Evolutionary conservation across 2,888 invertebrate species (phyloP).

Genomic region (Orthosia cruda): DNA sequence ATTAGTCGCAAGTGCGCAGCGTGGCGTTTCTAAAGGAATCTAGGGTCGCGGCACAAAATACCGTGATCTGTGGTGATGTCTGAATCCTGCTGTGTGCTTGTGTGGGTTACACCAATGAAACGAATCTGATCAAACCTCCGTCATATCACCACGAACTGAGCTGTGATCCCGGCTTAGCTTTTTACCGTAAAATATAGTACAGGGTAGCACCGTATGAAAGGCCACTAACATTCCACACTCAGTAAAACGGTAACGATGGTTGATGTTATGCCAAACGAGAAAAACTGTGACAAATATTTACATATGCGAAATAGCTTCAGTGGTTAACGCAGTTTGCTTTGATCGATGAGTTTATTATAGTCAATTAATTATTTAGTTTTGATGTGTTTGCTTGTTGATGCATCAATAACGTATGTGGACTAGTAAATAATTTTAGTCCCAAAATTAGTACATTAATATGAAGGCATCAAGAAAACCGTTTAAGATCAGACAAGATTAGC

Average conservation of each 20-base stretch:
- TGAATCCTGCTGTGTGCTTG: no score
- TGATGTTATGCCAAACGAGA: slow-evolving; percentile 49
- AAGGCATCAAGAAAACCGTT: slow-evolving; percentile 32
- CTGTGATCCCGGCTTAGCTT: no score
- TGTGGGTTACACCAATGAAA: no score
- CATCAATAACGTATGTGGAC: neutral
- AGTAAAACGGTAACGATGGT: slow-evolving; percentile 57
- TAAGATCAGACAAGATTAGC: slow-evolving; percentile 30
- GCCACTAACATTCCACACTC: slow-evolving; percentile 24
- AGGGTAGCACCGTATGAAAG: neutral
- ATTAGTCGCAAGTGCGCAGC: no score
- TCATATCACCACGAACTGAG: no score
- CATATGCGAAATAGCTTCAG: slow-evolving; percentile 34
- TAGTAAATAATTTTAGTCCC: neutral
- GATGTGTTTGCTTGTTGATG: neutral
- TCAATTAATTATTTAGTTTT: neutral
- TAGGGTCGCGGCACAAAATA: no score
- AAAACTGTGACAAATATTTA: slow-evolving; percentile 37
- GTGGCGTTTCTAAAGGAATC: no score
- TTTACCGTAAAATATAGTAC: neutral
- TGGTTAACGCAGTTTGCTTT: slow-evolving; percentile 18
- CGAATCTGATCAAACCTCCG: no score
- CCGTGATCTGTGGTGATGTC: no score
- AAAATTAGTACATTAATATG: neutral
- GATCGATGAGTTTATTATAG: slow-evolving; percentile 38